Conservation (phyloP, 2,888 invertebrate genomes). For the Barypeithes pellucidus region DNA sequence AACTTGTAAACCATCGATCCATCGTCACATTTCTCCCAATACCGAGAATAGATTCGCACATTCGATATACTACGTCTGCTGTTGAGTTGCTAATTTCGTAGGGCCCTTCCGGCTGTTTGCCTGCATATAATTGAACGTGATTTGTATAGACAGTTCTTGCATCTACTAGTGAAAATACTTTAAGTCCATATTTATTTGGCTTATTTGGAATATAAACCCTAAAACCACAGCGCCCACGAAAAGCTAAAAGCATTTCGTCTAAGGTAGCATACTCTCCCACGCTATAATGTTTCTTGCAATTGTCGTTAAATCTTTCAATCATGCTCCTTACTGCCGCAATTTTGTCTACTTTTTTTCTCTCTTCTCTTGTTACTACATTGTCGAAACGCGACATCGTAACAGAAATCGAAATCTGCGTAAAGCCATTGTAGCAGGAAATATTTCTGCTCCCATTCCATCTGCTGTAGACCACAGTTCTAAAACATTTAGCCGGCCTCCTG, state of each 20-base stretch:
- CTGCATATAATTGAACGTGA: background rate
- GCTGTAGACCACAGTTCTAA: background rate
- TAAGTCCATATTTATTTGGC: background rate
- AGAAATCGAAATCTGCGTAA: background rate
- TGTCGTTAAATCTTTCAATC: background rate
- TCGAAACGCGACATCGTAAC: background rate
- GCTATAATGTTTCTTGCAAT: background rate
- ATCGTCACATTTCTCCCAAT: constrained; percentile 3
- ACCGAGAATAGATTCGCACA: background rate
- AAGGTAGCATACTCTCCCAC: background rate
- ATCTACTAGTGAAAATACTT: constrained; percentile 1
- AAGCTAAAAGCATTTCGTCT: background rate
- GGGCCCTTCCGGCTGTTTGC: background rate
- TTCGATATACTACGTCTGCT: background rate
- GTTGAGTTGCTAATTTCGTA: background rate
- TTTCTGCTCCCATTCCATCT: constrained; percentile 1
- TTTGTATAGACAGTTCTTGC: background rate
- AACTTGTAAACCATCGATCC: constrained; percentile 1
- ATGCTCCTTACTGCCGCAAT: background rate
- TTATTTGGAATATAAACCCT: background rate
- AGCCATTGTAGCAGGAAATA: background rate
- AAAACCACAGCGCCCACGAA: constrained; percentile 3
- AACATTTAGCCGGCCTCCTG: background rate
- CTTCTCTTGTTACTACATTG: background rate
- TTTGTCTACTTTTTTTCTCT: background rate